Evolutionary conservation across 2,113 vertebrate species (phyloP), one percentile per base, ranked within the genome.

Genomic region (Corythornis cristatus): DNA sequence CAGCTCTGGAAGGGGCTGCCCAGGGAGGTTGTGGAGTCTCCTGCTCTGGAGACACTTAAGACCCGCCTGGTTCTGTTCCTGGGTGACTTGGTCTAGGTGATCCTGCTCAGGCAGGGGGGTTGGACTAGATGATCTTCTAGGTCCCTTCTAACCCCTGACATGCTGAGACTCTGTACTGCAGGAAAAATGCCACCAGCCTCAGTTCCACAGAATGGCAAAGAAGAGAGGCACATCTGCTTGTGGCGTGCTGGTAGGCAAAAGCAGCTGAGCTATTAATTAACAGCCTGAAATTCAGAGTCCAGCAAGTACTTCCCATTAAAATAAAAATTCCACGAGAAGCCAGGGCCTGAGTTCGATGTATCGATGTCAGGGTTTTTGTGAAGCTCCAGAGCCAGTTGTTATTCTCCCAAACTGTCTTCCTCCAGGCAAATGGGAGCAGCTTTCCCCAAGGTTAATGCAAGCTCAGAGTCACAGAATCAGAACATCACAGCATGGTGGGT

Each of bases 341-440:
- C 50, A 25, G 18, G 23, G 20, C 26, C 48, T 23, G 19, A 11
- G 33, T 15, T 90, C 0, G 0, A 11, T 40, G 3, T 37, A 75
- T 15, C n/a, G 23, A 26, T 53, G 65, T 65, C 46, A 82, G 35
- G 35, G 35, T 9, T 14, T 53, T 68, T 82, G 37, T 79, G 46
- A 73, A 62, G 19, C 28, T 61, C 20, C 31, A 40, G 19, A 66
- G 50, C 35, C 53, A 82, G 37, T 33, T 58, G 40, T 78, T 13
- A 3, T 58, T 72, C 70, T 89, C 58, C 50, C 45, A 89, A 18
- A 54, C 20, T 31, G 29, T 40, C 33, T 40, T 58, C 64, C 31
- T 73, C 46, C 31, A 66, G 37, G 35, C 54, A 86, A 31, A 58
- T 25, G 23, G 53, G 20, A 91, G n/a, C 37, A 79, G 54, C 81